These are phyloP conservation scores for Eupithecia dodoneata DNA, from an alignment of 2,888 invertebrate species.

Conservation along the genomic window DNA sequence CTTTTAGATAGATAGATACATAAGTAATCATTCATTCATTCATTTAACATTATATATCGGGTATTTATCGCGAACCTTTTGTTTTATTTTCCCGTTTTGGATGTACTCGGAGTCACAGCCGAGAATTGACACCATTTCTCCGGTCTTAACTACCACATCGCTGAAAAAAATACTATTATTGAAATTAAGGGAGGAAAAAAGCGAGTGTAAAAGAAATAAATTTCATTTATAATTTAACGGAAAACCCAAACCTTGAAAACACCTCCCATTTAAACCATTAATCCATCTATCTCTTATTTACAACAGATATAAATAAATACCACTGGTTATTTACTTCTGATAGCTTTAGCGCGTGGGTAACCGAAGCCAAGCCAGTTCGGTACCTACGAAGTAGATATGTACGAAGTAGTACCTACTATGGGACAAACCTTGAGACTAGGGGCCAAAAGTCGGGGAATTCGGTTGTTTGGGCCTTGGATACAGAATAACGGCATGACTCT, in stretches of 20 bases:
- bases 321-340: constrained; percentile 40
- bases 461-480: background rate
- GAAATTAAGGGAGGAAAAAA: background rate
- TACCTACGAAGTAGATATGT: constrained; percentile 42
- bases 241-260: constrained; percentile 12
- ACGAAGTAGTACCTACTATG: constrained; percentile 33
- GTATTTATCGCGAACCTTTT: too few relatives aligned
- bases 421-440: background rate
- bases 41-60: too few relatives aligned
- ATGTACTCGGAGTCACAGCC: too few relatives aligned
- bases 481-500: background rate
- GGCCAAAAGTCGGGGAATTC: background rate
- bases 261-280: background rate
- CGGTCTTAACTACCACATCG: background rate
- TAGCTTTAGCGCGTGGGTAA: constrained; percentile 69
- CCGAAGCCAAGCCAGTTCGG: constrained; percentile 47
- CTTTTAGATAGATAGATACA: too few relatives aligned
- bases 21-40: too few relatives aligned
- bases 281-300: constrained; percentile 32
- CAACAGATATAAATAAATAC: constrained; percentile 37
- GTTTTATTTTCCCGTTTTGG: too few relatives aligned
- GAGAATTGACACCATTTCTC: too few relatives aligned
- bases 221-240: background rate
- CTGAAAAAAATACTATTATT: background rate
- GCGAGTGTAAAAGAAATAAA: background rate